These are phyloP conservation scores for Anneissia japonica DNA, from an alignment of 35 echinoderm and acorn worm genomes.

Conservation along the genomic window DNA sequence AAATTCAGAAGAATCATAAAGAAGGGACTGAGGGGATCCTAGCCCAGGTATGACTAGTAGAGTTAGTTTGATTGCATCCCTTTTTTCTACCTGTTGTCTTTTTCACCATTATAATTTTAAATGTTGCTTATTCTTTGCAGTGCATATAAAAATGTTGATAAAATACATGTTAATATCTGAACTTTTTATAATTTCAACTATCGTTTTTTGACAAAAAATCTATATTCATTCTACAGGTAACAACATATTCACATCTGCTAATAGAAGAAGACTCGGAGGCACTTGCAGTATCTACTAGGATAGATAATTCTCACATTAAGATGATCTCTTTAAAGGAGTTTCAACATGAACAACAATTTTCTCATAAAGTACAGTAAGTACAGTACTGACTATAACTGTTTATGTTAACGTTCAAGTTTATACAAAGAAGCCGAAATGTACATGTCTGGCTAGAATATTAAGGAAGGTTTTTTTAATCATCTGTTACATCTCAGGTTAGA, in stretches of 20 bases:
- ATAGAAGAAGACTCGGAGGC: not conserved
- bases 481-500: not conserved
- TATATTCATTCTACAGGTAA: not conserved
- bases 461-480: not conserved
- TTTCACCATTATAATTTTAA: no score
- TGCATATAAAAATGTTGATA: no score
- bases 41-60: no score
- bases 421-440: not conserved
- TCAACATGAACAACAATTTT: slow-evolving; percentile 13
- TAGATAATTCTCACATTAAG: not conserved
- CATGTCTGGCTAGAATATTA: not conserved
- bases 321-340: not conserved
- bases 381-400: not conserved
- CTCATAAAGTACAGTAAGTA: not conserved
- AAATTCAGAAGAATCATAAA: no score
- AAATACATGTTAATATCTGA: no score
- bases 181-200: no score
- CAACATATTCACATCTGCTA: not conserved
- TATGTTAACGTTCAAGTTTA: not conserved
- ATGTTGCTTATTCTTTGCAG: no score
- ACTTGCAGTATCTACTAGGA: not conserved
- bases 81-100: no score
- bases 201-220: no score
- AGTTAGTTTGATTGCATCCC: no score
- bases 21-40: no score